phyloP scores from a whole-genome alignment of 2,113 vertebrate species.

The Cebidichthys violaceus region DNA sequence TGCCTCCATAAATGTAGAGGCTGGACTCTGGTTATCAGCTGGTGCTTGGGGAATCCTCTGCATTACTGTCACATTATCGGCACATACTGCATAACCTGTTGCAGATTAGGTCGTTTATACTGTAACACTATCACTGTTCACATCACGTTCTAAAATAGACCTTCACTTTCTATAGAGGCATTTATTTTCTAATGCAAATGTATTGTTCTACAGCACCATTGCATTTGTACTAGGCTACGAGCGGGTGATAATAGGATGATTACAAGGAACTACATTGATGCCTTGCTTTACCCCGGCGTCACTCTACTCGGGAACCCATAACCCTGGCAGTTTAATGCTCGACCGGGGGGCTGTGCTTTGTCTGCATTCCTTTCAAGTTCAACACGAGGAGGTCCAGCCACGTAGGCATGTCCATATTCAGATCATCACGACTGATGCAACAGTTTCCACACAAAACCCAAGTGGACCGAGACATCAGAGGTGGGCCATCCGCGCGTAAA shows the following conservation, averaged over 20 bases:
- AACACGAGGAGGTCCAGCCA: conserved; percentile 60
- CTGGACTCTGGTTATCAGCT: conserved; percentile 17
- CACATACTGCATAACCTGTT: neutral
- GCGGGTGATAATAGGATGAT: neutral
- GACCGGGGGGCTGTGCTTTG: conserved; percentile 24
- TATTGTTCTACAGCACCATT: neutral
- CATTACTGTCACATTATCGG: neutral
- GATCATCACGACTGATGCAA: conserved; percentile 68
- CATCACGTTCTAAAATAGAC: neutral
- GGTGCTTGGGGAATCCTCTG: neutral
- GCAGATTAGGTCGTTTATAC: neutral
- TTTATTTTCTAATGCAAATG: neutral
- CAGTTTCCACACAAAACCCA: conserved; percentile 54
- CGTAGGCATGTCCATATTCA: conserved; percentile 69
- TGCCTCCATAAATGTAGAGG: neutral
- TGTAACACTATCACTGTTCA: neutral
- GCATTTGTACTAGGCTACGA: neutral
- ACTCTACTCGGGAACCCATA: neutral
- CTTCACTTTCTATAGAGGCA: neutral
- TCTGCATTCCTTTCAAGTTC: conserved; percentile 33
- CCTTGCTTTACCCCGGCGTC: neutral
- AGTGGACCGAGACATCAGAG: neutral
- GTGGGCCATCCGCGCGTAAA: conserved; percentile 40
- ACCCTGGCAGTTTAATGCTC: neutral
- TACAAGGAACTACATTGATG: neutral